Percentiles rank a stretch among this genome's conserved stretches.
phyloP scores from a whole-genome alignment of 1,140 invertebrate species.

The Coelopa frigida region DNA sequence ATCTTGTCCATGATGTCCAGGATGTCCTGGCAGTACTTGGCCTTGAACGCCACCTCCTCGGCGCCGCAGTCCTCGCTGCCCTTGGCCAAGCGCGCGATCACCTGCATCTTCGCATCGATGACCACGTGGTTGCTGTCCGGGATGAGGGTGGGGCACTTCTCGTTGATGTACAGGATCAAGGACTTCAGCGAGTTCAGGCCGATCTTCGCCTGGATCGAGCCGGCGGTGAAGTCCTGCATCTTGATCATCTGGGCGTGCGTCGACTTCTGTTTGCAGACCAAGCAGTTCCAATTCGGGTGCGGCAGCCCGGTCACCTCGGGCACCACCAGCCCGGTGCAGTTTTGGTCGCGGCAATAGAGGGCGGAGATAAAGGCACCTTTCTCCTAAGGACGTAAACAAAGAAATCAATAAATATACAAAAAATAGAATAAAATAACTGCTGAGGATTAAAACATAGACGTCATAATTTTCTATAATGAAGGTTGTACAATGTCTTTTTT shows the following conservation, averaged over 20 bases:
- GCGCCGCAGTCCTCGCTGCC: constrained; percentile 33
- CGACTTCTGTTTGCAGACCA: constrained; percentile 39
- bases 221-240: constrained; percentile 37
- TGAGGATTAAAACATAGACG: too few species aligned
- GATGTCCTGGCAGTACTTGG: constrained; percentile 42
- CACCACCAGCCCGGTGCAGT: constrained; percentile 35
- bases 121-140: constrained; percentile 35
- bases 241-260: constrained; percentile 40
- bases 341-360: constrained; percentile 37
- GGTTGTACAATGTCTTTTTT: too few species aligned
- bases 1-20: constrained; percentile 42
- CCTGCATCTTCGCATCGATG: constrained; percentile 37
- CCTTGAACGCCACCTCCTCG: constrained; percentile 25
- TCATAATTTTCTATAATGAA: too few species aligned
- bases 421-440: too few species aligned
- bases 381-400: constrained; percentile 19
- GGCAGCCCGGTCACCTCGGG: constrained; percentile 36
- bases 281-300: constrained; percentile 40
- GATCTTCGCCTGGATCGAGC: constrained; percentile 36
- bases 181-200: constrained; percentile 37
- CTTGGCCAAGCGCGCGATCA: constrained; percentile 24
- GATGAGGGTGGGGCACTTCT: constrained; percentile 36
- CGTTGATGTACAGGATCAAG: constrained; percentile 34
- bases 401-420: too few species aligned
- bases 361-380: constrained; percentile 37